A percentile compares a stretch with the other conserved stretches of the same genome.
Evolutionary conservation across 2,113 vertebrate genomes (phyloP).

Genomic region (Rhineura floridana): DNA sequence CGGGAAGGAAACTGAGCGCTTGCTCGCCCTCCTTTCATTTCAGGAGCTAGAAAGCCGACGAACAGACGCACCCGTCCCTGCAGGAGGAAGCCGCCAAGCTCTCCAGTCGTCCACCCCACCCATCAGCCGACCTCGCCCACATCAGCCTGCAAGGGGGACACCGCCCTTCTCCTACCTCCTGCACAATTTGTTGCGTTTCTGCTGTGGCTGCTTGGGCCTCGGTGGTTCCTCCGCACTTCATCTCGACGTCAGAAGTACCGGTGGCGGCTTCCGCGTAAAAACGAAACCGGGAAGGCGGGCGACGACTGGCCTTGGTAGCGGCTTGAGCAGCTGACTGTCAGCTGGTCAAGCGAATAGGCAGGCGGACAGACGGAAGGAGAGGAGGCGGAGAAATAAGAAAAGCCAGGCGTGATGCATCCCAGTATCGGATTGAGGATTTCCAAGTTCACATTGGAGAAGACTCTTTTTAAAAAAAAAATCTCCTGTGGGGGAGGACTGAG

Average conservation of each 20-base stretch:
- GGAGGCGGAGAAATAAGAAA: background rate
- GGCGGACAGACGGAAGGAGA: background rate
- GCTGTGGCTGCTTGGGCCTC: background rate
- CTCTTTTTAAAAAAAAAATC: too few relatives aligned
- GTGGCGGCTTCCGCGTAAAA: background rate
- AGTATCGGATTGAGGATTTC: background rate
- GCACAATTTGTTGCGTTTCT: background rate
- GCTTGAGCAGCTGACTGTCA: background rate
- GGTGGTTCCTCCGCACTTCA: background rate
- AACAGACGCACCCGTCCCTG: too few relatives aligned
- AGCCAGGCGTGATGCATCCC: background rate
- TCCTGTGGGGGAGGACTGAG: too few relatives aligned
- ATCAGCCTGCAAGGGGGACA: background rate
- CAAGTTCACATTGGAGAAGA: background rate
- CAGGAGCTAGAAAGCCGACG: too few relatives aligned
- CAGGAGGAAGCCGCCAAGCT: too few relatives aligned
- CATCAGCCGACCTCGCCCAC: too few relatives aligned
- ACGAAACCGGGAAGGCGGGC: background rate
- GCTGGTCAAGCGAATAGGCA: background rate
- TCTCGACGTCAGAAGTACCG: rapidly evolving
- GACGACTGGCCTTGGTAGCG: background rate
- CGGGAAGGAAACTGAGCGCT: too few relatives aligned
- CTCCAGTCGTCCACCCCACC: background rate
- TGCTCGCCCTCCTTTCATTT: background rate
- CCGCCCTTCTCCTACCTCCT: background rate